Conservation (phyloP, 2,797 vertebrate genomes). For the Hafferia zeledoni region DNA sequence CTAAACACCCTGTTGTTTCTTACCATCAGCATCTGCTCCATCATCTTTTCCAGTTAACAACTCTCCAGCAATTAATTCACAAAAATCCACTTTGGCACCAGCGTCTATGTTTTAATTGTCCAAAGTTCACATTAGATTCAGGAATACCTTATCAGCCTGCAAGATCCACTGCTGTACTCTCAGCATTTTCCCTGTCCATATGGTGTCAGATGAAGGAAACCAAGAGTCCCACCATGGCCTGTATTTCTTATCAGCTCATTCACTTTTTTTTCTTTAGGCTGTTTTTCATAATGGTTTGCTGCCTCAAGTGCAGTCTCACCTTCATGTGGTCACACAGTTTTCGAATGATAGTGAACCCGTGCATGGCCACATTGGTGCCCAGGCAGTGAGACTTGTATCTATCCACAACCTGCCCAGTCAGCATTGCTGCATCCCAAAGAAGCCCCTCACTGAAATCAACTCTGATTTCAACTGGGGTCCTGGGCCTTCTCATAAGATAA, state of each 20-base stretch:
- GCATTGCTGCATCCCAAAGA: not conserved
- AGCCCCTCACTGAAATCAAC: not conserved
- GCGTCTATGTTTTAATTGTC: not conserved
- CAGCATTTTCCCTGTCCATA: rapidly evolving
- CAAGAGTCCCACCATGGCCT: not conserved
- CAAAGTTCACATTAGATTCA: not conserved
- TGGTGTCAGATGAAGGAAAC: not conserved
- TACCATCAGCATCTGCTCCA: not conserved
- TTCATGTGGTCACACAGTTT: not conserved
- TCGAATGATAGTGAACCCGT: rapidly evolving
- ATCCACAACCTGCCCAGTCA: not conserved
- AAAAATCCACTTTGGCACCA: not conserved
- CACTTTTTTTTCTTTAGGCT: not conserved
- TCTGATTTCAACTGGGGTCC: not conserved
- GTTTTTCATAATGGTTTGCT: not conserved
- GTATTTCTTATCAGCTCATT: not conserved
- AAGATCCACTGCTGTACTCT: not conserved
- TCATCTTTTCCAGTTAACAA: not conserved
- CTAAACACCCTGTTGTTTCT: not conserved
- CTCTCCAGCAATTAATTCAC: not conserved
- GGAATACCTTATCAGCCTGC: not conserved
- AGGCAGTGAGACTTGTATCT: not conserved
- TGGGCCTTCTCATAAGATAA: not conserved
- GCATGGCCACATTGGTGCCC: not conserved
- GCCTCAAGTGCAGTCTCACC: not conserved